Percentiles rank a stretch among this genome's conserved stretches.
These are phyloP conservation scores for Mactra quadrangularis DNA, from an alignment of 1,140 invertebrate genomes.

Conservation along the genomic window DNA sequence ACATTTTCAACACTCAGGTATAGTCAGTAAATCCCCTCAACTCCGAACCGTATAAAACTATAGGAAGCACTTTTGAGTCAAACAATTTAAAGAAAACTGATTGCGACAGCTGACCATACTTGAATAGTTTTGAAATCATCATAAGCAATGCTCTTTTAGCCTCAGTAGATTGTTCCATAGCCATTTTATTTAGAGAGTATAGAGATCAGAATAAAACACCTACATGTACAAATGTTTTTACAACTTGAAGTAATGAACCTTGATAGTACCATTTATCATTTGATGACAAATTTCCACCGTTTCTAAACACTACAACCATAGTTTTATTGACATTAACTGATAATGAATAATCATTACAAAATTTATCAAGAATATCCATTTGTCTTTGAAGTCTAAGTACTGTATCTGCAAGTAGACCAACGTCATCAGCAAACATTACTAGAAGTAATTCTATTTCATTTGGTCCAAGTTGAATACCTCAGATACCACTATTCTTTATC, in stretches of 20 bases:
- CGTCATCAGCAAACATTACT: constrained; percentile 25
- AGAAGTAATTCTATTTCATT: not conserved
- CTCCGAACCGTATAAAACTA: too few species aligned
- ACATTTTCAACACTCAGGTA: too few species aligned
- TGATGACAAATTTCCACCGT: not conserved
- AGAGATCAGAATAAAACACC: not conserved
- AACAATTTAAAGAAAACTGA: too few species aligned
- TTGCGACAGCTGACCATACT: too few species aligned
- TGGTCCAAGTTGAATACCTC: constrained; percentile 18
- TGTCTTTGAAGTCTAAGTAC: constrained; percentile 1
- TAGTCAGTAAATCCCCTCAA: too few species aligned
- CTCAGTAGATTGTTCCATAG: not conserved
- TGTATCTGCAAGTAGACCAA: constrained; percentile 8
- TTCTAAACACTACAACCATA: constrained; percentile 7
- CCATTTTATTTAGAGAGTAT: constrained; percentile 14
- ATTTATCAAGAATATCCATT: not conserved
- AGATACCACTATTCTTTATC: not conserved
- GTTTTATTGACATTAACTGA: constrained; percentile 14
- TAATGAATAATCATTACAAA: not conserved
- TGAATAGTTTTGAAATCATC: too few species aligned
- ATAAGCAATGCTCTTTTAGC: too few species aligned
- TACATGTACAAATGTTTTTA: not conserved
- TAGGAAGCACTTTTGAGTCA: too few species aligned
- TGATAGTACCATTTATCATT: not conserved
- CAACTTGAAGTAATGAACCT: not conserved